Percentiles rank a stretch among this genome's conserved stretches.
phyloP scores from a whole-genome alignment of 35 echinoderm and acorn worm genomes.

The Holothuria glaberrima region DNA sequence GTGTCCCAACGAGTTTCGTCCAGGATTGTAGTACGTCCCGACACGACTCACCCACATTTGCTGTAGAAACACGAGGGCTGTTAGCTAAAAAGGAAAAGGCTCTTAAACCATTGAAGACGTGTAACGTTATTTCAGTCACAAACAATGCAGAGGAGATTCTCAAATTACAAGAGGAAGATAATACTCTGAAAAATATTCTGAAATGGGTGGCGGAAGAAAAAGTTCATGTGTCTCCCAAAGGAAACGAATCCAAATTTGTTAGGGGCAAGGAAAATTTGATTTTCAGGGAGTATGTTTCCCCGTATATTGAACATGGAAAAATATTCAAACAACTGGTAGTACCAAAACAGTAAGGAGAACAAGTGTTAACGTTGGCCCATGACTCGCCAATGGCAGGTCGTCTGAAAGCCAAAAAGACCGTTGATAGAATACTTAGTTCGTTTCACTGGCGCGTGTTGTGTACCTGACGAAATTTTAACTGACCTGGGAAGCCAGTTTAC shows the following conservation, averaged over 20 bases:
- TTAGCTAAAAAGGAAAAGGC: not conserved
- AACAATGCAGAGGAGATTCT: not conserved
- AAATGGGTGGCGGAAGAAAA: not conserved
- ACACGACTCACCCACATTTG: no score
- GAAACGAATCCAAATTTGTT: not conserved
- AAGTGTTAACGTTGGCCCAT: not conserved
- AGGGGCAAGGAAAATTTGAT: no score
- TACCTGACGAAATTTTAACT: not conserved
- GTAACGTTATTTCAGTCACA: not conserved
- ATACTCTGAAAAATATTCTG: not conserved
- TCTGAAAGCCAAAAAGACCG: not conserved
- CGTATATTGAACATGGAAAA: no score
- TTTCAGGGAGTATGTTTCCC: not conserved
- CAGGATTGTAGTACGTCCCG: no score
- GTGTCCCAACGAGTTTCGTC: no score
- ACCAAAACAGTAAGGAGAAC: not conserved
- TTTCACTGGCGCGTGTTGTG: no score
- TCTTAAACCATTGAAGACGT: not conserved
- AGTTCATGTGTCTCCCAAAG: not conserved
- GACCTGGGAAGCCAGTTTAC: no score
- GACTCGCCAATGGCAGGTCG: conserved; percentile 36
- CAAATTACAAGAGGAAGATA: not conserved
- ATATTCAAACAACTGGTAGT: no score
- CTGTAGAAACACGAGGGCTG: not conserved
- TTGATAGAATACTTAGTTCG: conserved; percentile 13